Evolutionary conservation across 2,888 invertebrate genomes (phyloP).

Genomic region (Cataglyphis cursor): DNA sequence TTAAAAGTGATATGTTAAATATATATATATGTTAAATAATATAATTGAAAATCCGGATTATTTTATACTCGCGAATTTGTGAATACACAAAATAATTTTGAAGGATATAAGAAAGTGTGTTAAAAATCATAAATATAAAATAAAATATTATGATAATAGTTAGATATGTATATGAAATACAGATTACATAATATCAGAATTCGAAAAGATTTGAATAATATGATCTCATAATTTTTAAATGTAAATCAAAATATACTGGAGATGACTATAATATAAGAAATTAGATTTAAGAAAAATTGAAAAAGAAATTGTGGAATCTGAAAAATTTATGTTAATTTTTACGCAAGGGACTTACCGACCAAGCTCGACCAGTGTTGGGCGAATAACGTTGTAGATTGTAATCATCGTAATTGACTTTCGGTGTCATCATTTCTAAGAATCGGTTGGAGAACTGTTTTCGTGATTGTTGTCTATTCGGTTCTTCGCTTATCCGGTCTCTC

Average conservation of each 20-base stretch:
- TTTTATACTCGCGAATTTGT: too few relatives aligned
- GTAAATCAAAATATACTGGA: not conserved
- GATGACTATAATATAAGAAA: not conserved
- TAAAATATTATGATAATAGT: not conserved
- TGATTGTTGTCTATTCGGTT: conserved; percentile 67
- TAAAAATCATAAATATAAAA: not conserved
- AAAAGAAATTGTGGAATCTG: not conserved
- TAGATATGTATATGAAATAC: not conserved
- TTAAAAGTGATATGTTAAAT: conserved; percentile 14
- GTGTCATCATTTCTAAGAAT: conserved; percentile 74
- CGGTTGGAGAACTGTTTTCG: conserved; percentile 78
- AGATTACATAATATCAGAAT: not conserved
- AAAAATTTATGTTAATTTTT: not conserved
- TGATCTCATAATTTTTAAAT: not conserved
- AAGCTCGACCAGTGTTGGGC: conserved; percentile 75
- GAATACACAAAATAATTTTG: not conserved
- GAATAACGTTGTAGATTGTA: conserved; percentile 76
- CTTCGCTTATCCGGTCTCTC: conserved; percentile 87
- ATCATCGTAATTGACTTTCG: conserved; percentile 78
- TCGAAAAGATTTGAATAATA: not conserved
- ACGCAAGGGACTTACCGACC: conserved; percentile 78
- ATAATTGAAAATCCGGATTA: not conserved
- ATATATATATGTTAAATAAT: not conserved
- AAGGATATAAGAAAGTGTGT: not conserved
- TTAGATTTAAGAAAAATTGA: not conserved